Percentiles rank a stretch among this genome's conserved stretches.
These are phyloP conservation scores for Norana najaformis DNA, from an alignment of 2,888 invertebrate species.

Conservation along the genomic window DNA sequence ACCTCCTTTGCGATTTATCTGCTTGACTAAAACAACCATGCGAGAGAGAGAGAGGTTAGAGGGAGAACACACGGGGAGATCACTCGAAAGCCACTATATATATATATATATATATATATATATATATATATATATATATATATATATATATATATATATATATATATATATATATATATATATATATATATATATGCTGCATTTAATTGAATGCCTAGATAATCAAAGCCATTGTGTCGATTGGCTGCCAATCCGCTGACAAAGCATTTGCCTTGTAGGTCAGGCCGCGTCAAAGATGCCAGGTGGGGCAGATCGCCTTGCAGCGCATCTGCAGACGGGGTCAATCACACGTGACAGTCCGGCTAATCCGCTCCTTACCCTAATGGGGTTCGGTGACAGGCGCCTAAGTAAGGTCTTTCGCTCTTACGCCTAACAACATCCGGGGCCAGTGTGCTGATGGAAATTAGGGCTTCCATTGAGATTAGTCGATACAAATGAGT, in stretches of 20 bases:
- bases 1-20: not conserved
- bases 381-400: not conserved
- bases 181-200: not conserved
- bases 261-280: not conserved
- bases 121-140: not conserved
- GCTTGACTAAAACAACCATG: not conserved
- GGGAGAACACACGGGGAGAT: not conserved
- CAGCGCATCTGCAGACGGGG: not conserved
- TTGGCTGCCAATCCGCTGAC: not conserved
- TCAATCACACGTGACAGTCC: constrained; percentile 9
- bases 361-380: not conserved
- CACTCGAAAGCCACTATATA: not conserved
- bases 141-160: too few species aligned
- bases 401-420: not conserved
- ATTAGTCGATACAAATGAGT: not conserved
- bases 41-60: not conserved
- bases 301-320: not conserved
- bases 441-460: not conserved
- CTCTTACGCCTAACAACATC: not conserved
- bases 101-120: not conserved
- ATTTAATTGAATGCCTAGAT: too few species aligned
- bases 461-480: not conserved
- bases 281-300: not conserved
- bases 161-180: too few species aligned
- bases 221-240: not conserved